Conservation (phyloP, 2,113 vertebrate species). For the Periophthalmodon schlosseri region DNA sequence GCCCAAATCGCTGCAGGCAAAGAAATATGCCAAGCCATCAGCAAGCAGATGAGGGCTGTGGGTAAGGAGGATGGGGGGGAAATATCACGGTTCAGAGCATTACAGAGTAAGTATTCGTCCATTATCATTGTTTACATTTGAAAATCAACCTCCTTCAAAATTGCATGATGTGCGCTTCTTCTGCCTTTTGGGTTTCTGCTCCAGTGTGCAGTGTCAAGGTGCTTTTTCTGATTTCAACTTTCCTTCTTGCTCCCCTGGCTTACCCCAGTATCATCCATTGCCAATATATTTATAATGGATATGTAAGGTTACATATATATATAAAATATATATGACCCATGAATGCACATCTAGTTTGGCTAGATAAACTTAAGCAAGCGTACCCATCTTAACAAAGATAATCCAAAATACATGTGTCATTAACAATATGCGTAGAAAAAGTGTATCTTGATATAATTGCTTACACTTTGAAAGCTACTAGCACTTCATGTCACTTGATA, state of each 20-base stretch:
- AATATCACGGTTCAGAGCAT: slow-evolving; percentile 80
- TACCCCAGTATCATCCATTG: slow-evolving; percentile 5
- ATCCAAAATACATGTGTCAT: not conserved
- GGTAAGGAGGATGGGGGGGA: slow-evolving; percentile 88
- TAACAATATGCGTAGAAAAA: not conserved
- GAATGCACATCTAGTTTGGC: not conserved
- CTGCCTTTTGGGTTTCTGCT: slow-evolving; percentile 11
- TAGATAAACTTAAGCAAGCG: not conserved
- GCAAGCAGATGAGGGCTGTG: slow-evolving; percentile 98
- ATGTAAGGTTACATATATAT: not conserved
- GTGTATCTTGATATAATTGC: not conserved
- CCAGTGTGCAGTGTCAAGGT: slow-evolving; percentile 10
- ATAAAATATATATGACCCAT: too few species aligned
- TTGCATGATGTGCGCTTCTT: slow-evolving; percentile 54
- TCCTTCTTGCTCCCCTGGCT: slow-evolving; percentile 11
- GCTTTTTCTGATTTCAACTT: slow-evolving; percentile 22
- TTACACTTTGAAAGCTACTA: not conserved
- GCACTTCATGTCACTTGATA: not conserved
- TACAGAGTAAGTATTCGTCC: slow-evolving; percentile 81
- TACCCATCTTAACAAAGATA: not conserved
- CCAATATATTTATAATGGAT: not conserved
- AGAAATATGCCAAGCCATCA: slow-evolving; percentile 97
- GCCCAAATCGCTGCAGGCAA: slow-evolving; percentile 98
- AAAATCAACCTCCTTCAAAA: slow-evolving; percentile 25
- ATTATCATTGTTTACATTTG: slow-evolving; percentile 49